Base-by-base conservation (phyloP, 37 sponge, comb jelly and placozoan species). In the Spongia lamella region DNA sequence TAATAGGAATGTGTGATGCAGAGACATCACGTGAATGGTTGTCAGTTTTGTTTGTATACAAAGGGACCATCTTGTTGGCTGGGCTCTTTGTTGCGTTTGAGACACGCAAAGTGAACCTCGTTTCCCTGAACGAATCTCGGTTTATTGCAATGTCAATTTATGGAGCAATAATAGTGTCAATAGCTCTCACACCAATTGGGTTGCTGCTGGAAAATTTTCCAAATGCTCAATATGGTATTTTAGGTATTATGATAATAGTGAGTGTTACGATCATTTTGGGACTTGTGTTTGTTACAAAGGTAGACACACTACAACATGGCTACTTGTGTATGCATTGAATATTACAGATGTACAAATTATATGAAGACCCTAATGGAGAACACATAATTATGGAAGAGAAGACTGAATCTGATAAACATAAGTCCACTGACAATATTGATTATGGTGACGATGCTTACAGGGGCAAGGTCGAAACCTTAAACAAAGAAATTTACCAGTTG, bases 81-180 rank as follows among this genome's bases (percentile, higher is more conserved):
- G 81, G 88, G 35, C 70, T 81, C 15, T 76, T 80, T 36, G 75
- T 86, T 24, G 80, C 86, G 1, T 73, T 79, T 66, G 86, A 86
- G 70, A 86, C 86, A 33, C 51, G 86, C 7, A 74, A 71, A 24
- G 75, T 86, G 21, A 79, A 86, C 13, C 66, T 86, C n/a, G 57
- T 52, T n/a, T 56, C 79, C 9, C 73, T 86, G 61, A 86, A 86
- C 43, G 86, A 86, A 19, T 86, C 86, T 59, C 56, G 61, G n/a
- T 19, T 78, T 24, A 74, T 86, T 55, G 86, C 60, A 25, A 66
- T 68, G 69, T 72, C 75, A 24, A 79, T 88, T 6, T 88, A 88
- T 35, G 47, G 78, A 3, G 72, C 77, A 51, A 83, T 82, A 27
- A 54, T 88, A 3, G 50, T 82, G 25, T 76, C 79, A 5, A 35